Percentiles rank a stretch among this genome's conserved stretches.
These are phyloP conservation scores for Scaptomyza polygonia DNA, from an alignment of 2,888 invertebrate genomes.

Conservation along the genomic window DNA sequence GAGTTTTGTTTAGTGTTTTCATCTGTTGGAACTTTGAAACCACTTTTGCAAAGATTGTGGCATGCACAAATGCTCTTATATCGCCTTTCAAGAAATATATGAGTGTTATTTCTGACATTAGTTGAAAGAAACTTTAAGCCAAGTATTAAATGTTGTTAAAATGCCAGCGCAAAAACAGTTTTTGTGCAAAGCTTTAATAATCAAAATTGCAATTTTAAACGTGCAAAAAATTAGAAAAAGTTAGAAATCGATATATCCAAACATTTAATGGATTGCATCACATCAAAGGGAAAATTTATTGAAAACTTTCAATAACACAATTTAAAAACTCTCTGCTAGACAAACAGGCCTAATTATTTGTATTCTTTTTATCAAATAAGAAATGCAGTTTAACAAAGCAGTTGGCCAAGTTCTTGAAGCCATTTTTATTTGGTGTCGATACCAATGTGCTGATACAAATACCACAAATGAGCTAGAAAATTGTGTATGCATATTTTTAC, in stretches of 20 bases:
- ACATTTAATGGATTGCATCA: too few species aligned
- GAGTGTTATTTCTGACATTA: too few species aligned
- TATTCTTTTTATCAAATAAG: background rate
- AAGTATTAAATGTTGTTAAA: too few species aligned
- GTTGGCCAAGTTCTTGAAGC: background rate
- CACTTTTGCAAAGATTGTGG: background rate
- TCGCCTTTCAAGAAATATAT: too few species aligned
- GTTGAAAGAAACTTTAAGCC: background rate
- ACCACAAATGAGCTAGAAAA: background rate
- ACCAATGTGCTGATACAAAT: too few species aligned
- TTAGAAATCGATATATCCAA: background rate
- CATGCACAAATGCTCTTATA: background rate
- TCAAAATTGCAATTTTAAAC: background rate
- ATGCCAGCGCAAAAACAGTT: too few species aligned
- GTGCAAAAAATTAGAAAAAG: too few species aligned
- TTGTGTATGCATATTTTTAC: background rate
- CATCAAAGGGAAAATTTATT: too few species aligned
- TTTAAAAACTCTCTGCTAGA: background rate
- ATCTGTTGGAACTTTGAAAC: slow-evolving; percentile 12
- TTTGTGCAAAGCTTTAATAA: background rate
- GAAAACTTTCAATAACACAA: too few species aligned
- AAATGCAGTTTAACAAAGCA: background rate
- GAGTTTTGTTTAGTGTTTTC: slow-evolving; percentile 1
- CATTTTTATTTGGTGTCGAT: background rate
- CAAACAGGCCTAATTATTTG: background rate